phyloP scores from a whole-genome alignment of 1,140 invertebrate species.

The Caenorhabditis tropicalis region DNA sequence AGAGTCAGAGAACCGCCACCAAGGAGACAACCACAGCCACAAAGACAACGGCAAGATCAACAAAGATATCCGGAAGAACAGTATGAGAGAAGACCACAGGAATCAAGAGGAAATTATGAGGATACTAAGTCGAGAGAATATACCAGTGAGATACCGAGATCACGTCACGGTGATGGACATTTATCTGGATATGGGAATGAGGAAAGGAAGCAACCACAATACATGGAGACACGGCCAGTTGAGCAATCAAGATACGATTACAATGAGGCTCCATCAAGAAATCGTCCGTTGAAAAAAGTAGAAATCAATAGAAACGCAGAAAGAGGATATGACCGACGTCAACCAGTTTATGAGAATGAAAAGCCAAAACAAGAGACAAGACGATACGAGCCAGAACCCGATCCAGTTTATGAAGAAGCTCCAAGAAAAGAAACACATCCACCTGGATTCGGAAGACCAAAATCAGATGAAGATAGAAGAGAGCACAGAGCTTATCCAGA shows the following conservation, averaged over 20 bases:
- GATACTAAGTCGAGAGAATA: neutral
- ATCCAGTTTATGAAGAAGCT: neutral
- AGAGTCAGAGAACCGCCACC: neutral
- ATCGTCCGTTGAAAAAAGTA: neutral
- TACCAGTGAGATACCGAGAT: neutral
- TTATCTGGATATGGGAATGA: neutral
- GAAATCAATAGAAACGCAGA: neutral
- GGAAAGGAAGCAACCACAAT: neutral
- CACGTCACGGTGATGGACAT: neutral
- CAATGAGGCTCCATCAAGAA: neutral
- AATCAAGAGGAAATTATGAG: neutral
- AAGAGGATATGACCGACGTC: neutral
- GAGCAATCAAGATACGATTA: constrained; percentile 3
- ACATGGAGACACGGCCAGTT: neutral
- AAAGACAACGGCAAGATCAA: neutral
- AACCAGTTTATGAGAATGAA: neutral
- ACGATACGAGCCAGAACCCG: neutral
- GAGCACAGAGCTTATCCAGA: constrained; percentile 4
- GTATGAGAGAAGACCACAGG: neutral
- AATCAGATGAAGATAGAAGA: neutral
- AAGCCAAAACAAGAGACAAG: neutral
- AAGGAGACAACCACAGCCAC: neutral
- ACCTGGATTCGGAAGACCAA: constrained; percentile 6
- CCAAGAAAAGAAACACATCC: constrained; percentile 11
- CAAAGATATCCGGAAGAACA: neutral